Conservation (phyloP, 2,797 vertebrate species). For the Anguilla megastoma region DNA sequence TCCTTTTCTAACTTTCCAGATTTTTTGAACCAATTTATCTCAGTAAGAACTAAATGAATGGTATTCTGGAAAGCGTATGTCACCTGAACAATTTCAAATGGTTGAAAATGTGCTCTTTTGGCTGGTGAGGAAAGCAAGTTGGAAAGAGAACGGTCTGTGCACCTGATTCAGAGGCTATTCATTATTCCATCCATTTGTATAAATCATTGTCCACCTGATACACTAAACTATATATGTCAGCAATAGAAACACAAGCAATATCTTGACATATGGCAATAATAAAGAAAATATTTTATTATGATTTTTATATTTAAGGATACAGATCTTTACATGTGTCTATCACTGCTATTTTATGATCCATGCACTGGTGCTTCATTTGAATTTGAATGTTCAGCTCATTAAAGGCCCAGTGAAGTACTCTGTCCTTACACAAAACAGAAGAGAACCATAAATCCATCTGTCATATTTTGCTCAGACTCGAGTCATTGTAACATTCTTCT, state of each 20-base stretch:
- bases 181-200: background rate
- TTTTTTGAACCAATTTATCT: background rate
- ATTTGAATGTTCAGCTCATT: background rate
- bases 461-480: background rate
- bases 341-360: background rate
- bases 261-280: background rate
- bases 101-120: background rate
- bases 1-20: background rate
- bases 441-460: slow-evolving; percentile 2
- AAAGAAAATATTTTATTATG: background rate
- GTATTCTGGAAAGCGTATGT: background rate
- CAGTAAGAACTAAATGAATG: background rate
- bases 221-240: background rate
- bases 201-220: background rate
- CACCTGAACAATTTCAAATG: background rate
- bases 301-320: background rate
- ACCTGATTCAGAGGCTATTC: background rate
- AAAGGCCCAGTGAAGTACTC: background rate
- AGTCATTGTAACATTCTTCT: background rate
- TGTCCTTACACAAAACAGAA: background rate
- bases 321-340: background rate
- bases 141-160: background rate
- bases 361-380: background rate
- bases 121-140: background rate
- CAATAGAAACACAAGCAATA: background rate